These are phyloP conservation scores for Malurus cyaneus DNA, from an alignment of 2,113 vertebrate species.

Conservation along the genomic window DNA sequence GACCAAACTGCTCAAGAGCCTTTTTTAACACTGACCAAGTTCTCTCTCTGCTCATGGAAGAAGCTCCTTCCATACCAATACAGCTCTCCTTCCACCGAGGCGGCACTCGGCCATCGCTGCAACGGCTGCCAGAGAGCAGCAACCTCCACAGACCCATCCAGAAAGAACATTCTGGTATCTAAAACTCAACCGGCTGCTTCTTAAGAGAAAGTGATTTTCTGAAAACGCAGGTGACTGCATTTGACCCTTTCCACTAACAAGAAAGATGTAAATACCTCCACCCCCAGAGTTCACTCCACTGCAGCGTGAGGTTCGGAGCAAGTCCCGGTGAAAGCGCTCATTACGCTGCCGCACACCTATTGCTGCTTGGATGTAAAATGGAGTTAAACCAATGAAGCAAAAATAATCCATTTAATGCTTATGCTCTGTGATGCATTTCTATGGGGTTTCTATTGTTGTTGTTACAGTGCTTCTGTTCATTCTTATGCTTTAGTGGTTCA, in stretches of 20 bases:
- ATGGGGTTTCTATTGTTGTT: constrained; percentile 45
- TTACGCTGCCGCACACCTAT: neutral
- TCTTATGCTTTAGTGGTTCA: constrained; percentile 77
- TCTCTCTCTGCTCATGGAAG: accelerated
- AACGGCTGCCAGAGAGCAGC: neutral
- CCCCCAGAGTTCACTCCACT: accelerated
- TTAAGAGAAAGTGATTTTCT: neutral
- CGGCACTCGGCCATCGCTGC: accelerated
- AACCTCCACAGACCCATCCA: neutral
- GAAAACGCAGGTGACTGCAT: neutral
- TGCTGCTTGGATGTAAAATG: neutral
- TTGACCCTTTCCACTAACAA: neutral
- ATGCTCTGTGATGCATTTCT: constrained; percentile 3
- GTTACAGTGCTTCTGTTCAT: constrained; percentile 69
- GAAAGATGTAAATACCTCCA: neutral
- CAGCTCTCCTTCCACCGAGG: neutral
- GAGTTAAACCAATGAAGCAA: constrained; percentile 36
- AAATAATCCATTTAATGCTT: constrained; percentile 28
- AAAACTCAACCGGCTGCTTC: neutral
- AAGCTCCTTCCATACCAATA: accelerated
- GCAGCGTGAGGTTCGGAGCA: accelerated
- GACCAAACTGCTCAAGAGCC: accelerated
- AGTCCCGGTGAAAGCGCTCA: neutral
- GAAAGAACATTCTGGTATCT: neutral
- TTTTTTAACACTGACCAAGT: neutral